phyloP scores from a whole-genome alignment of 2,888 invertebrate species.

The Anticlea derivata region DNA sequence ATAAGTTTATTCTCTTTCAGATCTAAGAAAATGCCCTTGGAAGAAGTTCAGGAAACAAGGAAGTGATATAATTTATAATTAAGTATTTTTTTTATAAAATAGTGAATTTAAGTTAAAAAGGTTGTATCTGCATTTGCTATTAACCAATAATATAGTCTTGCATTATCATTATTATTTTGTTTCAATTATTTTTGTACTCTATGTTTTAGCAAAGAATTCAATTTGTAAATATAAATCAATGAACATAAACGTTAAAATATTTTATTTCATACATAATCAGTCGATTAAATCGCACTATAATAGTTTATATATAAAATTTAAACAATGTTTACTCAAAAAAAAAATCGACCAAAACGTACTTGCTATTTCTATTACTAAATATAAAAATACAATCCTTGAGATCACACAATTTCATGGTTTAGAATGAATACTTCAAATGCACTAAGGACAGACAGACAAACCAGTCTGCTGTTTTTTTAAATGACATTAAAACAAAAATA shows the following conservation, averaged over 20 bases:
- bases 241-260: constrained; percentile 26
- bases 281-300: constrained; percentile 34
- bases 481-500: constrained; percentile 26
- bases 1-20: constrained; percentile 47
- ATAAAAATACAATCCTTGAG: constrained; percentile 23
- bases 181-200: constrained; percentile 4
- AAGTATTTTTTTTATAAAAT: constrained; percentile 39
- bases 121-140: constrained; percentile 25
- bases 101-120: constrained; percentile 21
- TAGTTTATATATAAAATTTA: constrained; percentile 25
- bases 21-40: constrained; percentile 53
- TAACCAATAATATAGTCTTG: constrained; percentile 24
- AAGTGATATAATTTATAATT: constrained; percentile 44
- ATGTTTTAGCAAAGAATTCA: too few relatives aligned
- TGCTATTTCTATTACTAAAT: background rate
- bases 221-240: too few relatives aligned
- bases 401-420: constrained; percentile 21
- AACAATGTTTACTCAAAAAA: constrained; percentile 3
- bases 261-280: constrained; percentile 30
- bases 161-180: constrained; percentile 8
- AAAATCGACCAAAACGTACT: constrained; percentile 9
- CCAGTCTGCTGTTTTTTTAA: background rate
- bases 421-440: background rate
- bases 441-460: background rate
- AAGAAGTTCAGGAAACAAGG: constrained; percentile 54